Evolutionary conservation across 1,140 invertebrate genomes (phyloP), one percentile per base, ranked within the genome.

Genomic region (Drosophila tropicalis): DNA sequence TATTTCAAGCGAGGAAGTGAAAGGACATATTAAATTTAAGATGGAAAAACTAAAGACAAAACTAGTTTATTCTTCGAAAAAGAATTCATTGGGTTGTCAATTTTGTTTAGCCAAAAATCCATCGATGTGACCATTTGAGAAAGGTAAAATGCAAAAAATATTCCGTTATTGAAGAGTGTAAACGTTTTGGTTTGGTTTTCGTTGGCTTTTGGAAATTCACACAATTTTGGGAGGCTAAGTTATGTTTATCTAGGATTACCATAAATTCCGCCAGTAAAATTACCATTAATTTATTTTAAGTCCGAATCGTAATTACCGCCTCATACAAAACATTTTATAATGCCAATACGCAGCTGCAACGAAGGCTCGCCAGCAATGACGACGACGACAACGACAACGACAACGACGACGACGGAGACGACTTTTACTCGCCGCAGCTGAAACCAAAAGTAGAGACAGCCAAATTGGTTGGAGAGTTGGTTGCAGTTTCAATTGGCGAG

Each of bases 251-350:
- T 68, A 62, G 65, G 64, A 54, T 78, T 85, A 74, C 66, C 70
- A 76, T 73, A 76, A 41, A 62, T 63, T 75, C 70, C 67, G 34
- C 44, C 40, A 70, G 66, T 47, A 81, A 83, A 83, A 83, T 79
- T 66, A 76, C 62, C 67, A 68, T 73, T 76, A 79, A 76, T 87
- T 86, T 86, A 83, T 83, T 67, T 87, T 73, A 87, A 87, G 54
- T 70, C 76, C 64, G 44, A 70, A 86, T 82, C 79, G 70, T 87
- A 79, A 82, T 79, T 58, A 67, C 83, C 73, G 76, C 64, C 73
- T 72, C 68, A 70, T 71, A 81, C 84, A 72, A 77, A 7, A 47
- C 44, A 84, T 89, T 89, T 89, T 89, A 89, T 84, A 89, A 84
- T 75, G 77, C 64, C 74, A 72, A 66, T 81, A 70, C 75, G 70